These are phyloP conservation scores for Melipona quadrifasciata DNA, from an alignment of 1,140 invertebrate genomes.

Conservation along the genomic window DNA sequence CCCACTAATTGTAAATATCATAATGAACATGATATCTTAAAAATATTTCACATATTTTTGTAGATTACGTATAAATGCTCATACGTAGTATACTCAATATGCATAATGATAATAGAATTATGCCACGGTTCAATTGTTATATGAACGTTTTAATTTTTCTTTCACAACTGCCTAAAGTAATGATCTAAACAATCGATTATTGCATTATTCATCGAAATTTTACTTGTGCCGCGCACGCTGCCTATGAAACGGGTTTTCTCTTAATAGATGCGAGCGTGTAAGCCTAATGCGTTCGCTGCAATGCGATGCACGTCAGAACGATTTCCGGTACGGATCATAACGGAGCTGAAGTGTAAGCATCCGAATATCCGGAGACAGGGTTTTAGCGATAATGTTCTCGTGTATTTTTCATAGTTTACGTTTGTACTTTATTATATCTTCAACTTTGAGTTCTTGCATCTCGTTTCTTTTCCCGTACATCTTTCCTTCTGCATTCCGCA, in stretches of 20 bases:
- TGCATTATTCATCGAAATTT: slow-evolving; percentile 45
- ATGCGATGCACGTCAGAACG: slow-evolving; percentile 29
- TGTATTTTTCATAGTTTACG: too few species aligned
- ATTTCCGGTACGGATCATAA: slow-evolving; percentile 47
- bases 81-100: too few species aligned
- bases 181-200: neutral
- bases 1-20: too few species aligned
- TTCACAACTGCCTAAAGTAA: too few species aligned
- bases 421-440: too few species aligned
- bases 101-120: too few species aligned
- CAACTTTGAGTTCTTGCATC: neutral
- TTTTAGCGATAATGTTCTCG: neutral
- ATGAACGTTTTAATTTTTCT: neutral
- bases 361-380: slow-evolving; percentile 25
- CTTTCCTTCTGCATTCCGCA: too few species aligned
- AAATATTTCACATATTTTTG: too few species aligned
- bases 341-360: slow-evolving; percentile 24
- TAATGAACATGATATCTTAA: too few species aligned
- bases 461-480: too few species aligned
- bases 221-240: slow-evolving; percentile 15
- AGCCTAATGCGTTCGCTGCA: slow-evolving; percentile 15
- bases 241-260: slow-evolving; percentile 32
- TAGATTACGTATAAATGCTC: too few species aligned
- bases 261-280: slow-evolving; percentile 28
- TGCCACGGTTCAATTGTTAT: too few species aligned